Conservation (phyloP, 2,797 vertebrate species). For the Rhinatrema bivittatum region DNA sequence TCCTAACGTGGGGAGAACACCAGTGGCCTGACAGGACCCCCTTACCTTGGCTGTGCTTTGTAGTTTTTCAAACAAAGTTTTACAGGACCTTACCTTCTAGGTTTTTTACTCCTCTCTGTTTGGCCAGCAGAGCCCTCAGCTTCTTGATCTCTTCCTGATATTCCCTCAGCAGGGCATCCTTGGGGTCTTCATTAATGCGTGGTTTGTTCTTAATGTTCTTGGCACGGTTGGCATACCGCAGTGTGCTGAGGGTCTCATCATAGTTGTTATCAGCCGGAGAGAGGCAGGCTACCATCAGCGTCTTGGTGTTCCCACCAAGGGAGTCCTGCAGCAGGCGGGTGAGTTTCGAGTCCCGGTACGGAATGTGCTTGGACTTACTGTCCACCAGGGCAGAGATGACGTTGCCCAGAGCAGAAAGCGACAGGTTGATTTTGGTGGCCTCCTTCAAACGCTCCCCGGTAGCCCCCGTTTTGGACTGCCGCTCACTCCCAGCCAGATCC, state of each 20-base stretch:
- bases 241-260: conserved; percentile 77
- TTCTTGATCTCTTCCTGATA: conserved; percentile 85
- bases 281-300: conserved; percentile 83
- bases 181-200: conserved; percentile 80
- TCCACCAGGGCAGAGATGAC: conserved; percentile 82
- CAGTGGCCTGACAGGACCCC: too few species aligned
- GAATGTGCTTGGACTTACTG: conserved; percentile 72
- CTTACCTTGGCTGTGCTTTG: too few species aligned
- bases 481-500: conserved; percentile 83
- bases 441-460: conserved; percentile 77
- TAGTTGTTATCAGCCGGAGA: conserved; percentile 83
- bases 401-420: conserved; percentile 79
- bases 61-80: too few species aligned
- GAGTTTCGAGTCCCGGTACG: conserved; percentile 83
- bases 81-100: conserved; percentile 56
- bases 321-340: conserved; percentile 86
- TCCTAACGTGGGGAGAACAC: too few species aligned
- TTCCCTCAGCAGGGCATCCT: conserved; percentile 82
- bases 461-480: conserved; percentile 84
- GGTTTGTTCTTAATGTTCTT: conserved; percentile 86
- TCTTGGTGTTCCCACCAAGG: conserved; percentile 79
- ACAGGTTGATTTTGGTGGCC: conserved; percentile 88
- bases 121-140: conserved; percentile 63
- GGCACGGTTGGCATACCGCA: conserved; percentile 73
- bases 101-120: conserved; percentile 45